Conservation (phyloP, 1,140 invertebrate species). For the Oppia nitens region DNA sequence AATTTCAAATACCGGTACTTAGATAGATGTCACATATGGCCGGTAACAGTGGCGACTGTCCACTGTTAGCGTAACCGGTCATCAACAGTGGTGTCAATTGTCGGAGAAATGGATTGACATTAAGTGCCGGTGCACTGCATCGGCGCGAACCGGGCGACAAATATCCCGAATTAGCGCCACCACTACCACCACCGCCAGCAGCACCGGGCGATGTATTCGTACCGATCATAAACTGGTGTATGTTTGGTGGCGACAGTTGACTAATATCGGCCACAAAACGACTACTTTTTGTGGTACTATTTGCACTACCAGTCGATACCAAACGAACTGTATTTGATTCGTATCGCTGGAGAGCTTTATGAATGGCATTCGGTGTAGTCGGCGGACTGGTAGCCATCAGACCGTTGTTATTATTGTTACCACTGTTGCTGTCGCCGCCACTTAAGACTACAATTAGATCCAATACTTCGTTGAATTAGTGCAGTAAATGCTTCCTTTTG, state of each 20-base stretch:
- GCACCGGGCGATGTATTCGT: not conserved
- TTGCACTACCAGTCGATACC: slow-evolving; percentile 12
- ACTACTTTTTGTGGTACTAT: slow-evolving; percentile 5
- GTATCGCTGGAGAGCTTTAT: not conserved
- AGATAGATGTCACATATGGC: not conserved
- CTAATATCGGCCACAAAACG: slow-evolving; percentile 15
- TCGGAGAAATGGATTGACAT: not conserved
- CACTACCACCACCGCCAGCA: no score
- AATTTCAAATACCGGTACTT: no score
- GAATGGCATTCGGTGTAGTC: not conserved
- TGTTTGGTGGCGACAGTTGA: slow-evolving; percentile 16
- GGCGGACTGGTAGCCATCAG: slow-evolving; percentile 4
- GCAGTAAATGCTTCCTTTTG: slow-evolving; percentile 20
- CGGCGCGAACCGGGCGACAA: slow-evolving; percentile 3
- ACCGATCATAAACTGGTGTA: slow-evolving; percentile 17
- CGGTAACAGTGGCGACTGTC: not conserved
- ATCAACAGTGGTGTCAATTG: not conserved
- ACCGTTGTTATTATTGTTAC: not conserved
- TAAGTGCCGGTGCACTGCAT: slow-evolving; percentile 6
- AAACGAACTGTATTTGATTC: slow-evolving; percentile 8
- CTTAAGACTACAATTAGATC: slow-evolving; percentile 2
- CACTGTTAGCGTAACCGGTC: not conserved
- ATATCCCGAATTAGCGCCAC: no score
- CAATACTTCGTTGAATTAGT: slow-evolving; percentile 19
- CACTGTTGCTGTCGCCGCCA: slow-evolving; percentile 6